phyloP scores from a whole-genome alignment of 2,888 invertebrate species.

The Cantharis flavilabris region DNA sequence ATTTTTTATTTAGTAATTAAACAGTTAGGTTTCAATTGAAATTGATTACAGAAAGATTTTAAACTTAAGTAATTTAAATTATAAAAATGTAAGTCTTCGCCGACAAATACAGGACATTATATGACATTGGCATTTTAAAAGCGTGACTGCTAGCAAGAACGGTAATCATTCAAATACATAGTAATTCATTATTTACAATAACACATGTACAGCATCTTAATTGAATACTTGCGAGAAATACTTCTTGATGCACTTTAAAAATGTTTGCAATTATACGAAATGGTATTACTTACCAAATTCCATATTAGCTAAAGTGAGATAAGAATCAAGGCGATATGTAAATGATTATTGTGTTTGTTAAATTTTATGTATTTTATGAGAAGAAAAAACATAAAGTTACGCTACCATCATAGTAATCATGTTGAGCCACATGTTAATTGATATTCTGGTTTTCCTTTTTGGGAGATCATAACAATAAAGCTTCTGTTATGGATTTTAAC shows the following conservation, averaged over 20 bases:
- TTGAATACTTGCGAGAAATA: slow-evolving; percentile 2
- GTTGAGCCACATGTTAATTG: not conserved
- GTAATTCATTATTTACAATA: slow-evolving; percentile 9
- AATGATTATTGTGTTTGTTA: not conserved
- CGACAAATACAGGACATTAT: slow-evolving; percentile 25
- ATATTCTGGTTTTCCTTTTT: not conserved
- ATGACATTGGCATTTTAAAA: slow-evolving; percentile 32
- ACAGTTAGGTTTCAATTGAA: not conserved
- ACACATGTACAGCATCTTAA: slow-evolving; percentile 8
- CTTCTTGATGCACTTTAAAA: not conserved
- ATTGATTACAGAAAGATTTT: not conserved
- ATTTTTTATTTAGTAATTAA: not conserved
- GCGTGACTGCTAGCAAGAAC: slow-evolving; percentile 21
- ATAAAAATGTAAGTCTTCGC: slow-evolving; percentile 4
- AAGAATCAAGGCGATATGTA: not conserved
- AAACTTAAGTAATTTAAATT: not conserved
- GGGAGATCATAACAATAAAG: not conserved
- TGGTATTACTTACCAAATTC: not conserved
- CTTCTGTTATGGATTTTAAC: not conserved
- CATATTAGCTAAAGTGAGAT: not conserved
- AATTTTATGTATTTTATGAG: not conserved
- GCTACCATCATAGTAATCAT: not conserved
- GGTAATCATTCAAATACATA: slow-evolving; percentile 13
- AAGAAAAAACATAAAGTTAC: not conserved
- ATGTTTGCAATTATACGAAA: not conserved